Evolutionary conservation across 2,888 invertebrate genomes (phyloP).

Genomic region (Cosmia trapezina): DNA sequence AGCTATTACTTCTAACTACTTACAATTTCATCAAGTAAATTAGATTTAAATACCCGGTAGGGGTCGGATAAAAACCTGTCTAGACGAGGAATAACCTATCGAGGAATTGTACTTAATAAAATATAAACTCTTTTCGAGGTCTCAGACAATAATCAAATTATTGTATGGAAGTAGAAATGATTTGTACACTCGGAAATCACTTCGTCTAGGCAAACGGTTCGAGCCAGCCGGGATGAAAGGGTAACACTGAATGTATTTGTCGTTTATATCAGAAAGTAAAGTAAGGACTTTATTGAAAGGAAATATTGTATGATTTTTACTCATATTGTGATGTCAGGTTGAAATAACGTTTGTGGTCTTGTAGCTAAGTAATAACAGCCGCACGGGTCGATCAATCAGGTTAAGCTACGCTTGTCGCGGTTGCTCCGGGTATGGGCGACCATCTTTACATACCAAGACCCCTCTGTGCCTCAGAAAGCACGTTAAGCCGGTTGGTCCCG

Average conservation of each 20-base stretch:
- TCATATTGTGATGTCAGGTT: slow-evolving; percentile 13
- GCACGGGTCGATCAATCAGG: no score
- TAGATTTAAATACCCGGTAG: slow-evolving; percentile 11
- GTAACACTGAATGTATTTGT: neutral
- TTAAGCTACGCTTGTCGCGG: no score
- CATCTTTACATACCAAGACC: no score
- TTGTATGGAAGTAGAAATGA: slow-evolving; percentile 5
- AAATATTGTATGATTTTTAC: slow-evolving; percentile 22
- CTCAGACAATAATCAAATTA: slow-evolving; percentile 29
- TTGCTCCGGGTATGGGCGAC: no score
- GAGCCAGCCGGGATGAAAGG: slow-evolving; percentile 2
- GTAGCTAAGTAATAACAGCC: no score
- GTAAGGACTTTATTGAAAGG: slow-evolving; percentile 21
- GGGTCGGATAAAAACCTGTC: slow-evolving; percentile 38
- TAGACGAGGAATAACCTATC: slow-evolving; percentile 57
- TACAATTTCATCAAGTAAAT: slow-evolving; percentile 8
- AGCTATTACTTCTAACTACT: neutral
- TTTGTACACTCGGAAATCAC: slow-evolving; percentile 27
- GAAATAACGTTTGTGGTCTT: neutral
- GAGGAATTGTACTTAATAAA: slow-evolving; percentile 2
- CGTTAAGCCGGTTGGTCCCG: no score
- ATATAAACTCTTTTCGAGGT: slow-evolving; percentile 25
- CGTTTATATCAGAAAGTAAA: slow-evolving; percentile 17
- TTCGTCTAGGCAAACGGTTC: slow-evolving; percentile 21
- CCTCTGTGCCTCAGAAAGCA: no score